Conservation (phyloP, 37 sponge, comb jelly and placozoan species). For the Axinella damicornis region DNA sequence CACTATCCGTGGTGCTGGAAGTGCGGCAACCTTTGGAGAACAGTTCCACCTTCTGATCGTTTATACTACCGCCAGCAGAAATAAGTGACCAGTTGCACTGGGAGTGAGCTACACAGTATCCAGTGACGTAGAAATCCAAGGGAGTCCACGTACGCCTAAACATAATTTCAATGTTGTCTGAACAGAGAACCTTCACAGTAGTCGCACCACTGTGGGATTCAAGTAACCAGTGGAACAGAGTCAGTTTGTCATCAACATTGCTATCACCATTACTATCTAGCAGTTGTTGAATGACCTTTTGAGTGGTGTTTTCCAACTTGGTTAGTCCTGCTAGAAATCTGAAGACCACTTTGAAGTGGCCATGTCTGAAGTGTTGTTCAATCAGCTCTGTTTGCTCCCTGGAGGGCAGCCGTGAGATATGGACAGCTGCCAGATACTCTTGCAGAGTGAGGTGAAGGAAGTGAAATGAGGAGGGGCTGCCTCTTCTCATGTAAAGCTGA, state of each 20-base stretch:
- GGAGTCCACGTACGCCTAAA: too few relatives aligned
- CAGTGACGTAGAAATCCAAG: background rate
- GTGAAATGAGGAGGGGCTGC: background rate
- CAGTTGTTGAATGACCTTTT: too few relatives aligned
- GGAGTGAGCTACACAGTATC: background rate
- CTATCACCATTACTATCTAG: too few relatives aligned
- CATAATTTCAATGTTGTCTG: too few relatives aligned
- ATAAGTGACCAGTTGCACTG: background rate
- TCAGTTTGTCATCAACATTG: too few relatives aligned
- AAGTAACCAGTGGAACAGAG: too few relatives aligned
- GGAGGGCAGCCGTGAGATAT: background rate
- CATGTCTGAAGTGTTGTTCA: too few relatives aligned
- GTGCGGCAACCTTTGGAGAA: background rate
- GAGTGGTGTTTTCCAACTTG: too few relatives aligned
- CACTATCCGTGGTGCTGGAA: background rate
- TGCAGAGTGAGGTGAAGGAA: slow-evolving; percentile 3
- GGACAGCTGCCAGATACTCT: background rate
- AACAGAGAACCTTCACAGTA: too few relatives aligned
- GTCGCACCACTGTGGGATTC: too few relatives aligned
- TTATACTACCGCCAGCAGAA: background rate
- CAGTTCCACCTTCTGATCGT: background rate
- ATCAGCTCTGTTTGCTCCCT: background rate
- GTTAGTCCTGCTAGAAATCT: too few relatives aligned
- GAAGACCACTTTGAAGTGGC: too few relatives aligned
- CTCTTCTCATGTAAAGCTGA: background rate